Evolutionary conservation across 2,888 invertebrate species (phyloP).

Genomic region (Scaptomyza cyrtandrae): DNA sequence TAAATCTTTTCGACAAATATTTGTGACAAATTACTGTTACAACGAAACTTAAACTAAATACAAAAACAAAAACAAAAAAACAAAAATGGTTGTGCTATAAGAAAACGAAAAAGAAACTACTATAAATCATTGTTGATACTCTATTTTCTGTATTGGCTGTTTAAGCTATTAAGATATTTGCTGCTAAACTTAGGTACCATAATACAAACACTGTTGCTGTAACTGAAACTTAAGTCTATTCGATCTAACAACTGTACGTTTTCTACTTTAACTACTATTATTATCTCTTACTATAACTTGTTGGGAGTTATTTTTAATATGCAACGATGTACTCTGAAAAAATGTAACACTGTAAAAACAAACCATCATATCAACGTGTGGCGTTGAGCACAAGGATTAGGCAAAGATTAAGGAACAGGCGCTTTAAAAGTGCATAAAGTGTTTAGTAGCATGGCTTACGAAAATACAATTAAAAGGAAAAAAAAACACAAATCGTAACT

Average conservation of each 20-base stretch:
- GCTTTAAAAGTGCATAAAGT: constrained; percentile 70
- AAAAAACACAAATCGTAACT: constrained; percentile 13
- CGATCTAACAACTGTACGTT: constrained; percentile 45
- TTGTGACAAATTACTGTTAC: constrained; percentile 31
- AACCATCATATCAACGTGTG: constrained; percentile 81
- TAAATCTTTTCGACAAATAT: constrained; percentile 27
- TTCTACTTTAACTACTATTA: constrained; percentile 46
- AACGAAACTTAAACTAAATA: constrained; percentile 31
- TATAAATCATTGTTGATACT: constrained; percentile 57
- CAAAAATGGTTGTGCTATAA: constrained; percentile 76
- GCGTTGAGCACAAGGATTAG: constrained; percentile 49
- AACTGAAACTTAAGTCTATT: constrained; percentile 68
- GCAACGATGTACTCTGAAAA: constrained; percentile 45
- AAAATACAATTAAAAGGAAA: constrained; percentile 11
- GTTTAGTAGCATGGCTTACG: constrained; percentile 44
- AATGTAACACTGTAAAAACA: constrained; percentile 78
- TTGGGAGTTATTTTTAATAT: constrained; percentile 40
- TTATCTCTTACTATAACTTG: constrained; percentile 33
- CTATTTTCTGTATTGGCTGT: constrained; percentile 52
- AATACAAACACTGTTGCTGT: constrained; percentile 55
- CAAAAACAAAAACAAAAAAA: constrained; percentile 29
- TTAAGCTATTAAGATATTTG: constrained; percentile 34
- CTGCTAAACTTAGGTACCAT: constrained; percentile 45
- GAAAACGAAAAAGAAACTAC: constrained; percentile 28
- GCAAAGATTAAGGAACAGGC: constrained; percentile 42